Base-by-base conservation (phyloP, 2,888 invertebrate genomes). In the Blastobasis adustella region DNA sequence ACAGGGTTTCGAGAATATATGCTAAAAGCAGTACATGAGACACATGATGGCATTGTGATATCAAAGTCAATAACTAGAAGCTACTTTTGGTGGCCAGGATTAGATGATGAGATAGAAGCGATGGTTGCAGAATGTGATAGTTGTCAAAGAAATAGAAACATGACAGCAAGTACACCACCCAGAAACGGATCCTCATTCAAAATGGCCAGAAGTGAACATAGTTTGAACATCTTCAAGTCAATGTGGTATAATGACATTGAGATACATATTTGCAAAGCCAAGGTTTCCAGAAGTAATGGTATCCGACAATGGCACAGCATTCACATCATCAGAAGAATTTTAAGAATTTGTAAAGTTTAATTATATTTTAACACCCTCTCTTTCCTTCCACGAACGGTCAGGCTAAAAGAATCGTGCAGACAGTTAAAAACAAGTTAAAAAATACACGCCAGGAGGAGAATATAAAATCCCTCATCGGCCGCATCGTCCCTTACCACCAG, bases 261-360 rank as follows among this genome's bases (percentile, higher is more conserved):
- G 55, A 45, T 39, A 45, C 4, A 51, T 54, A n/a, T 58, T 55
- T 53, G 48, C 55, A 38, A 39, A 42, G 5, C 45, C 54, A 9
- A 57, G 55, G 3, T 38, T 53, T 1, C 55, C 55, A 6, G 52
- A 56, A 36, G 37, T 49, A 0, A 3, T 57, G 0, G 55, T 57
- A 1, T 49, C 49, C 5, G 57, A 57, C 43, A 58, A 58, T 48
- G 58, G 58, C 2, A 10, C 40, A 7, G 37, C 52, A 42, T 58
- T 55, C n/a, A 49, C 44, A 7, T 54, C 53, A 6, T n/a, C n/a
- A n/a, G 36, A 49, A 7, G 54, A 59, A 44, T 54, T 57, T 36
- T 5, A 53, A 47, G 6, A 47, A 4, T 55, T 51, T 46, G 23
- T 56, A 39, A 49, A 48, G 37, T 38, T 10, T 4, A 55, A 56